Base-by-base conservation (phyloP, 2,888 invertebrate genomes). In the Sericinus montela region DNA sequence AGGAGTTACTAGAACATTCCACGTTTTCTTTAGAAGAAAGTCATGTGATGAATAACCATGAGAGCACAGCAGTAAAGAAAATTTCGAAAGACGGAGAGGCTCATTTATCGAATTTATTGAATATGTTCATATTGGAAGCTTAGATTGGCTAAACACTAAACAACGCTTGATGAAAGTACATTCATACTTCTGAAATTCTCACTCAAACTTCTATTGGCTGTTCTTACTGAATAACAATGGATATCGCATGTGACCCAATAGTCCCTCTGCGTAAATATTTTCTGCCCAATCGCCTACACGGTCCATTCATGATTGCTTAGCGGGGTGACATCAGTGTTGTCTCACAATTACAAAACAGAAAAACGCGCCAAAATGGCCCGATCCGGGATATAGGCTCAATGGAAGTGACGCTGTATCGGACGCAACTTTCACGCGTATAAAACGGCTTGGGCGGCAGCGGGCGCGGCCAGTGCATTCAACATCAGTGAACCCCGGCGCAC, bases 341-440 rank as follows among this genome's bases (percentile, higher is more conserved):
- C 75, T 80, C 66, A 63, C 63, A 75, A 78, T 86, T 83, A 77
- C 82, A 76, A 81, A 78, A 84, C 69, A 10, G 58, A 59, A 70
- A 70, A 73, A 68, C 68, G 69, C 72, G 66, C 69, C 66, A 71
- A 65, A 67, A 63, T 58, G 32, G 13, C 48, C 51, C 61, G 72
- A 81, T 86, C 86, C 87, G 80, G 87, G 87, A 87, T 84, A 77
- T 68, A 67, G 59, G 65, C 68, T 54, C 50, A 54, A 60, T 63
- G 63, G 62, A 64, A 65, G 63, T 63, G 64, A 63, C 64, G 72
- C 71, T 69, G 69, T 68, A 66, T 73, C 69, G 67, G 72, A 52
- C 52, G 58, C 54, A 79, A 88, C 87, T 87, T 88, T 88, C 87
- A 79, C 87, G 85, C 77, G 82, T 87, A 88, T 88, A 88, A 74